Conservation (phyloP, 2,888 invertebrate genomes). For the Myathropa florea region DNA sequence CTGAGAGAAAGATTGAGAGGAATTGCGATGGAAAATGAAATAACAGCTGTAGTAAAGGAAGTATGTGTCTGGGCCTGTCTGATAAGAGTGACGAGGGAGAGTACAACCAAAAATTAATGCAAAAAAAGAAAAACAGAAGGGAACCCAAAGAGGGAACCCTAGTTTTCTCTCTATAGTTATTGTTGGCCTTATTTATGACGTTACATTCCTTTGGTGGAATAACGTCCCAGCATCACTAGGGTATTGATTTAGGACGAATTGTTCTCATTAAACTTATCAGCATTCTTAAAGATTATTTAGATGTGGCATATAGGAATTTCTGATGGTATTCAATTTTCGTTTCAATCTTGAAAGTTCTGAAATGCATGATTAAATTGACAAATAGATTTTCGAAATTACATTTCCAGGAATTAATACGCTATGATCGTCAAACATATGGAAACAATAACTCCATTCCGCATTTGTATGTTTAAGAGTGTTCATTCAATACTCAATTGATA, state of each 20-base stretch:
- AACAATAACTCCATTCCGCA: too few relatives aligned
- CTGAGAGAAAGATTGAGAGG: conserved; percentile 23
- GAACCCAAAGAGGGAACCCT: conserved; percentile 1
- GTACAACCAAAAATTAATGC: conserved; percentile 22
- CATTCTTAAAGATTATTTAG: background rate
- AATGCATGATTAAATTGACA: too few relatives aligned
- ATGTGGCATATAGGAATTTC: background rate
- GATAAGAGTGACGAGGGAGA: conserved; percentile 60
- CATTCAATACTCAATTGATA: too few relatives aligned
- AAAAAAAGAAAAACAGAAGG: background rate
- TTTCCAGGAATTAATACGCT: too few relatives aligned
- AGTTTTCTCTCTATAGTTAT: background rate
- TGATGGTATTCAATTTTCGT: background rate
- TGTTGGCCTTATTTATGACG: conserved; percentile 18
- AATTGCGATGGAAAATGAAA: conserved; percentile 39
- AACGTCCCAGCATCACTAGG: background rate
- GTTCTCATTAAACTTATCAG: conserved; percentile 12
- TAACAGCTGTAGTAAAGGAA: conserved; percentile 62
- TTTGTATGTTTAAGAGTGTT: too few relatives aligned
- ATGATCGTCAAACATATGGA: too few relatives aligned
- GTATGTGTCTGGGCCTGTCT: conserved; percentile 57
- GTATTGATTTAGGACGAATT: conserved; percentile 35
- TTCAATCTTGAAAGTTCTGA: background rate
- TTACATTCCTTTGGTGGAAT: background rate
- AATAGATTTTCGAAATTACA: too few relatives aligned